Evolutionary conservation across 2,888 invertebrate species (phyloP).

Genomic region (Cephus spinipes): DNA sequence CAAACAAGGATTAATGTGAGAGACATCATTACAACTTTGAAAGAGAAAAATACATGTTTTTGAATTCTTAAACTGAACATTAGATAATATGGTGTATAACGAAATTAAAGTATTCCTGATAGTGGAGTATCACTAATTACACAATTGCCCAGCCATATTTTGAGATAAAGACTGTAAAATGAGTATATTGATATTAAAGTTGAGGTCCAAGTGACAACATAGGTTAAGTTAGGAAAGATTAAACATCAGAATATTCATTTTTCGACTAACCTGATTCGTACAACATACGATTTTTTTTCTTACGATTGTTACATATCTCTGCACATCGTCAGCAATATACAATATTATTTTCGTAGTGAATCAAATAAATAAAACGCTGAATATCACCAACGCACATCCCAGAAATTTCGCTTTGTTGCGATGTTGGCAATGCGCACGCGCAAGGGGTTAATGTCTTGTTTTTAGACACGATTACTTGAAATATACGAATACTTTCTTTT

Average conservation of each 20-base stretch:
- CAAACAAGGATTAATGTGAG: no score
- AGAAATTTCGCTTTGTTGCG: constrained; percentile 26
- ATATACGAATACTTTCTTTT: background rate
- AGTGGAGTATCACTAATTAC: background rate
- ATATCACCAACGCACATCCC: constrained; percentile 22
- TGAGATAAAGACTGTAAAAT: background rate
- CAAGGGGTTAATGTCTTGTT: background rate
- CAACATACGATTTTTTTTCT: constrained; percentile 18
- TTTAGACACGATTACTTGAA: background rate
- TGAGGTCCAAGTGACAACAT: constrained; percentile 9
- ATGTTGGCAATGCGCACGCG: constrained; percentile 16
- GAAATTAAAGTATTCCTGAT: background rate
- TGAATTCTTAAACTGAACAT: background rate
- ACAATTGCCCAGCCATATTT: background rate
- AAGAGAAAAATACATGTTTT: no score
- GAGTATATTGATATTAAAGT: background rate
- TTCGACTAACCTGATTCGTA: constrained; percentile 31
- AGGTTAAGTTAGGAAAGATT: constrained; percentile 31
- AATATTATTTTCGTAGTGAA: constrained; percentile 7
- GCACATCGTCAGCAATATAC: constrained; percentile 19
- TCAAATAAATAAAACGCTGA: constrained; percentile 20
- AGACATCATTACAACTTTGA: no score
- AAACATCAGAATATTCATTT: constrained; percentile 5
- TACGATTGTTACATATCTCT: constrained; percentile 26
- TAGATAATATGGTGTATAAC: background rate